Base-by-base conservation (phyloP, 1,140 invertebrate species). In the Drosophila repleta region DNA sequence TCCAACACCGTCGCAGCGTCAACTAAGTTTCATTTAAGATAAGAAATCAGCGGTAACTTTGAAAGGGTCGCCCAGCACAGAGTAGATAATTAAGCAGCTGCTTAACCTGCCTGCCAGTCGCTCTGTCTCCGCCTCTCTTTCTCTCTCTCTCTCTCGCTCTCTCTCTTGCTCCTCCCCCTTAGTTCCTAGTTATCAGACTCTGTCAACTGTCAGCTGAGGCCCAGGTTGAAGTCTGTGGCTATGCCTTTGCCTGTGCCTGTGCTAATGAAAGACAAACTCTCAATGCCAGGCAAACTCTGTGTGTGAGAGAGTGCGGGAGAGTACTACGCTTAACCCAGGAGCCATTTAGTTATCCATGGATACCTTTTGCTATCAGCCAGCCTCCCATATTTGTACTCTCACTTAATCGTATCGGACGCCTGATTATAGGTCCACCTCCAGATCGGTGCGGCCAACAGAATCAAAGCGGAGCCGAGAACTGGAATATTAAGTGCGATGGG, bases 221-320 rank as follows among this genome's bases (percentile, higher is more conserved):
- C 43, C 48, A 53, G 49, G 41, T 56, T 51, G 17, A 32, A 13
- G 29, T 1, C 29, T 32, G 0, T 32, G 10, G 0, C 39, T 15
- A 4, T 15, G 70, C 7, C 29, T 32, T 1, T 32, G 10, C 1
- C 39, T 15, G n/a, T 15, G 70, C 37, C 15, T 20, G 11, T 21
- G 69, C 70, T 82, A 85, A 85, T 85, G 70, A 85, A 85, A 87
- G 78, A 75, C 84, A 85, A 85, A 85, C 81, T 81, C 72, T 64
- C 17, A 17, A 1, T 41, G 18, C 13, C 10, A 35, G 18, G n/a
- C 45, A 18, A 39, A 29, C 24, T 46, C 4, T n/a, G 24, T 21
- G 18, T 26, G 18, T 13, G 17, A 46, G 51, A 41, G n/a, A 37
- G 29, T 46, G 21, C 39, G 17, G n/a, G n/a, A n/a, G n/a, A n/a